Evolutionary conservation across 2,797 vertebrate genomes (phyloP).

Genomic region (Leuciscus waleckii): DNA sequence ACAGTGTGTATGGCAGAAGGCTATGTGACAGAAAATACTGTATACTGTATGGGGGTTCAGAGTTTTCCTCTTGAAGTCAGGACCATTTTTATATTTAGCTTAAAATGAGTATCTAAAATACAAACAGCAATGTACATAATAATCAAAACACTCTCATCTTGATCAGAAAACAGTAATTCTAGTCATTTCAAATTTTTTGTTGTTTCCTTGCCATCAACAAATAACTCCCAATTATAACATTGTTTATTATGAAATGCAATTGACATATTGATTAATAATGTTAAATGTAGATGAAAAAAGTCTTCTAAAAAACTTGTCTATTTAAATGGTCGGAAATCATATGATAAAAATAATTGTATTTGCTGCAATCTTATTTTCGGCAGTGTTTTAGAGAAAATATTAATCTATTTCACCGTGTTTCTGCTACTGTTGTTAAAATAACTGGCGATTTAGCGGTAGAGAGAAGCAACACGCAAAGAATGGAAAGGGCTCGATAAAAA

Average conservation of each 20-base stretch:
- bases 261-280: neutral
- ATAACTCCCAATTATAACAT: neutral
- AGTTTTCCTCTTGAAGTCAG: neutral
- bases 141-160: neutral
- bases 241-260: neutral
- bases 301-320: neutral
- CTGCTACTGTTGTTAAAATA: neutral
- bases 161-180: neutral
- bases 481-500: neutral
- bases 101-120: neutral
- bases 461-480: neutral
- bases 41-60: neutral
- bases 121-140: neutral
- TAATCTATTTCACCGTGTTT: neutral
- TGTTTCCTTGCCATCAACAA: neutral
- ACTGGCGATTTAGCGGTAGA: neutral
- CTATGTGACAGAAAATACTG: neutral
- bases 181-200: neutral
- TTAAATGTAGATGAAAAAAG: neutral
- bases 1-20: neutral
- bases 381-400: neutral
- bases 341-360: neutral
- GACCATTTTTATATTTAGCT: neutral
- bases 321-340: neutral
- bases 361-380: neutral